phyloP scores from a whole-genome alignment of 1,140 invertebrate genomes.

The Aleiodes sp. region DNA sequence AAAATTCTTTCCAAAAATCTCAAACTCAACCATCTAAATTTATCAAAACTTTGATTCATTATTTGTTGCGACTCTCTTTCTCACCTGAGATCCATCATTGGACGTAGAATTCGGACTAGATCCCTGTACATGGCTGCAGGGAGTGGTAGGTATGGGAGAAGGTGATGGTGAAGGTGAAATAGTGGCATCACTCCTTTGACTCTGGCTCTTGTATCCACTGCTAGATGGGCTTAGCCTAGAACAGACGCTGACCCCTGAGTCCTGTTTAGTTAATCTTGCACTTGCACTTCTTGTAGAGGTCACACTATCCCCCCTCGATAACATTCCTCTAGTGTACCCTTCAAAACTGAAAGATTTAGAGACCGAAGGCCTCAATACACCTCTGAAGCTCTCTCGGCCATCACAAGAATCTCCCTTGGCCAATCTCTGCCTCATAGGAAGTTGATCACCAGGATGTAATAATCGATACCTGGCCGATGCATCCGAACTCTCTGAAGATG shows the following conservation, averaged over 20 bases:
- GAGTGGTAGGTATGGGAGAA: constrained; percentile 68
- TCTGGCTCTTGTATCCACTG: constrained; percentile 81
- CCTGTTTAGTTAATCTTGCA: constrained; percentile 76
- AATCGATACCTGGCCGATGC: constrained; percentile 56
- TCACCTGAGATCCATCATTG: constrained; percentile 42
- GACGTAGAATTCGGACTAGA: constrained; percentile 57
- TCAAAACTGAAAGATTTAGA: constrained; percentile 89
- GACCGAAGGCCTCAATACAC: constrained; percentile 70
- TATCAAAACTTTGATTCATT: no score
- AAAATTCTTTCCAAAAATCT: no score
- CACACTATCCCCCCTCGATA: constrained; percentile 67
- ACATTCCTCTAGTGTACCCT: constrained; percentile 74
- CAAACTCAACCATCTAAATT: no score
- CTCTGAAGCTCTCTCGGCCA: constrained; percentile 64
- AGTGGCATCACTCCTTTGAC: constrained; percentile 75
- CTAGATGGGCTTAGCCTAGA: constrained; percentile 82
- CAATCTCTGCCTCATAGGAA: constrained; percentile 59
- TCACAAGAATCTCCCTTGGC: constrained; percentile 70
- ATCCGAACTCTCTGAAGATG: constrained; percentile 64
- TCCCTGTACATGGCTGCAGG: constrained; percentile 58
- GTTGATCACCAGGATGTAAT: constrained; percentile 55
- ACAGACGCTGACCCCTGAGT: constrained; percentile 75
- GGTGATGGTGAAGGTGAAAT: constrained; percentile 74
- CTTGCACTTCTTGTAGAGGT: constrained; percentile 65
- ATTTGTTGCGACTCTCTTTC: no score